Evolutionary conservation across 2,797 vertebrate species (phyloP).

Genomic region (Odontamblyopus rebecca): DNA sequence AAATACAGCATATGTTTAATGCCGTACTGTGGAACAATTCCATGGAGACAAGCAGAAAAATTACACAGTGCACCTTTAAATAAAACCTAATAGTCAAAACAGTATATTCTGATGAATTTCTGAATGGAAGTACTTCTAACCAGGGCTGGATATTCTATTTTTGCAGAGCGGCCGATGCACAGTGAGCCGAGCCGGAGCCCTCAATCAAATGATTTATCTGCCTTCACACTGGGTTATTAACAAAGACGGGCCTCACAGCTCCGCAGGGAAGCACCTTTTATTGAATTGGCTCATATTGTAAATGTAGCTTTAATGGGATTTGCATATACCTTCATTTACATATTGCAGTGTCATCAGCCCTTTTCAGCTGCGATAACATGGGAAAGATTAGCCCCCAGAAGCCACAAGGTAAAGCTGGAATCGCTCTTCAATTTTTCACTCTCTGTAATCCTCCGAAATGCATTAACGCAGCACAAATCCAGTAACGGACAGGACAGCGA

Average conservation of each 20-base stretch:
- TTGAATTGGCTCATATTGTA: constrained; percentile 38
- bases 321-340: constrained; percentile 25
- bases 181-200: constrained; percentile 41
- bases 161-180: constrained; percentile 45
- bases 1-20: too few relatives aligned
- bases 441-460: not conserved
- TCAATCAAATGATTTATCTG: constrained; percentile 53
- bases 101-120: not conserved
- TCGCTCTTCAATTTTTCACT: constrained; percentile 9
- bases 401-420: constrained; percentile 5
- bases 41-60: not conserved
- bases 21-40: too few relatives aligned
- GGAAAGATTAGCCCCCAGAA: constrained; percentile 14
- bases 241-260: constrained; percentile 30
- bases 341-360: constrained; percentile 16
- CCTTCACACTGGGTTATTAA: constrained; percentile 51
- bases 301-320: constrained; percentile 18
- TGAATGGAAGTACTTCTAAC: not conserved
- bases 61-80: too few relatives aligned
- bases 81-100: not conserved
- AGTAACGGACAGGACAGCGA: not conserved
- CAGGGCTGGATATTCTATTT: not conserved
- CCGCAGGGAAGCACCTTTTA: constrained; percentile 28
- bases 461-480: not conserved
- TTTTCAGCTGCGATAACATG: constrained; percentile 21